phyloP scores from a whole-genome alignment of 2,888 invertebrate genomes.

The Sesia bembeciformis region DNA sequence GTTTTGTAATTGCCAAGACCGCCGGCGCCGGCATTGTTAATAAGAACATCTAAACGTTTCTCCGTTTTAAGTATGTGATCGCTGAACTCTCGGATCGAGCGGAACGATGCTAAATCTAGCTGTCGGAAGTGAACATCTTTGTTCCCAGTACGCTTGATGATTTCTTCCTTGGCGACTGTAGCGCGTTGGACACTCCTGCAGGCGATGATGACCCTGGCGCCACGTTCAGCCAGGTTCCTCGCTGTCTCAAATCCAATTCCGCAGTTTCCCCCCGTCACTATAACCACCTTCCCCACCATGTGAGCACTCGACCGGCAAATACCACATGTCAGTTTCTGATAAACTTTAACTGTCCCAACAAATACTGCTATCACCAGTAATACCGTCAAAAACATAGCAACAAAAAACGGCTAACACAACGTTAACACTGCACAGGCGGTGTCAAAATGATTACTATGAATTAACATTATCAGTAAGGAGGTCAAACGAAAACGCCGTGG shows the following conservation, averaged over 20 bases:
- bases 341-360: constrained; percentile 39
- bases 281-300: constrained; percentile 62
- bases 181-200: constrained; percentile 58
- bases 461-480: constrained; percentile 4
- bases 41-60: constrained; percentile 67
- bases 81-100: constrained; percentile 73
- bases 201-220: constrained; percentile 66
- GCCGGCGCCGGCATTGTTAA: constrained; percentile 76
- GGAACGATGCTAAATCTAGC: constrained; percentile 58
- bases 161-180: constrained; percentile 44
- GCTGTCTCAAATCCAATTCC: constrained; percentile 73
- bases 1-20: constrained; percentile 68
- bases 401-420: not conserved
- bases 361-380: constrained; percentile 20
- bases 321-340: constrained; percentile 54
- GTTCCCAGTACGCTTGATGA: constrained; percentile 49
- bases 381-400: constrained; percentile 11
- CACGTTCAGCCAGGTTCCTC: constrained; percentile 62
- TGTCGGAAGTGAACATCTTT: constrained; percentile 40
- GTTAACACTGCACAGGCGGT: constrained; percentile 6
- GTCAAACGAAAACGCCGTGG: constrained; percentile 12
- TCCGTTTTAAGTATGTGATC: constrained; percentile 63
- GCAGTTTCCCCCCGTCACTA: constrained; percentile 61
- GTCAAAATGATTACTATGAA: constrained; percentile 1
- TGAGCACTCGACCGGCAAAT: constrained; percentile 57